Evolutionary conservation across 2,113 vertebrate species (phyloP).

Genomic region (Eretmodus cyanostictus): DNA sequence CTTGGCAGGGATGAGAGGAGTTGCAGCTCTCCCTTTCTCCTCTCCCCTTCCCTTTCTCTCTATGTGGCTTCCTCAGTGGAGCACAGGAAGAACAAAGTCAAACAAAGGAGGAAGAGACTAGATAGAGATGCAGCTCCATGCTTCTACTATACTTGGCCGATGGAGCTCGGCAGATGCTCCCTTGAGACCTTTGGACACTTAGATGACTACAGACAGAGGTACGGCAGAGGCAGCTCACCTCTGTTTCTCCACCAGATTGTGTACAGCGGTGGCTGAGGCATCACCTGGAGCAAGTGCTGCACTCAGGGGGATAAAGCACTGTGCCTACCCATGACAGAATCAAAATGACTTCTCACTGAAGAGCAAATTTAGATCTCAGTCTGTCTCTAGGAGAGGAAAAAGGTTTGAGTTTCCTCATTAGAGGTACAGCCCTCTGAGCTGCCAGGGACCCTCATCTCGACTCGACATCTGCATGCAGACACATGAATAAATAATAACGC

Average conservation of each 20-base stretch:
- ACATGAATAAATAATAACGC: slow-evolving; percentile 59
- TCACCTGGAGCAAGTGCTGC: not conserved
- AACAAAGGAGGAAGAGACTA: slow-evolving; percentile 33
- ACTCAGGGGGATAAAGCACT: not conserved
- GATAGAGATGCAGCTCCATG: not conserved
- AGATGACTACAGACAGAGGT: not conserved
- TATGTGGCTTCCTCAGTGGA: slow-evolving; percentile 9
- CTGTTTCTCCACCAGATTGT: not conserved
- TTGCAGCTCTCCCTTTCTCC: slow-evolving; percentile 5
- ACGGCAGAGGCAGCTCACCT: not conserved
- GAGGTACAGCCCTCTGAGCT: slow-evolving; percentile 8
- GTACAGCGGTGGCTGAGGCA: not conserved
- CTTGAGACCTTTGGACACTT: not conserved
- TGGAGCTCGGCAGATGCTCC: not conserved
- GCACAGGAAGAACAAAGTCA: slow-evolving; percentile 48
- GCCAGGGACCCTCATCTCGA: slow-evolving; percentile 28
- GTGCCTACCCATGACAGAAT: slow-evolving; percentile 13
- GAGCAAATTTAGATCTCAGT: slow-evolving; percentile 15
- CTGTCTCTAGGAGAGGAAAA: not conserved
- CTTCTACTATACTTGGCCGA: not conserved
- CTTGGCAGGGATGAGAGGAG: slow-evolving; percentile 51
- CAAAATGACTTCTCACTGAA: not conserved
- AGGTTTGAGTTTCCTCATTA: slow-evolving; percentile 27
- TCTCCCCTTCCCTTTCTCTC: not conserved
- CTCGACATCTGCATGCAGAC: slow-evolving; percentile 59